These are phyloP conservation scores for Arctopsyche grandis DNA, from an alignment of 1,140 invertebrate species.

Conservation along the genomic window DNA sequence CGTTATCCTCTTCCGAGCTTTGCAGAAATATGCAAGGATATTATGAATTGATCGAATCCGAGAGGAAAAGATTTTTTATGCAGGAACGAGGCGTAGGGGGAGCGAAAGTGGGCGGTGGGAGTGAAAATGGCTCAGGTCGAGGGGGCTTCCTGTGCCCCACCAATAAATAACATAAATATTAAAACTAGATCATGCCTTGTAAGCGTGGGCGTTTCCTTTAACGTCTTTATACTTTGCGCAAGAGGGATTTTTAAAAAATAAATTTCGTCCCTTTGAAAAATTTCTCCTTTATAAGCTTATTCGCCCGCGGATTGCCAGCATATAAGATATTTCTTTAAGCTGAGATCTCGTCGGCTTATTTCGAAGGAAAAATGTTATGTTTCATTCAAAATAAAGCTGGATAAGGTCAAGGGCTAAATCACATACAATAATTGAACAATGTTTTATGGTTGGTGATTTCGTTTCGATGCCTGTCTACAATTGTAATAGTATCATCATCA, in stretches of 20 bases:
- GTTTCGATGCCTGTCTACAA: too few species aligned
- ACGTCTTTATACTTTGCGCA: conserved; percentile 5
- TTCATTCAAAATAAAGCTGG: too few species aligned
- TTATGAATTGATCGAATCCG: conserved; percentile 20
- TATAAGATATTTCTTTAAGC: background rate
- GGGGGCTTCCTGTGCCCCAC: background rate
- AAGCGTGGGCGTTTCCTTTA: conserved; percentile 28
- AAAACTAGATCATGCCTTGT: conserved; percentile 41
- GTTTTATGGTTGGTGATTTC: too few species aligned
- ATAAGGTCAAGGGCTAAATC: too few species aligned
- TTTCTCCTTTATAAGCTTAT: too few species aligned
- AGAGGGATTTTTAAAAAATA: background rate
- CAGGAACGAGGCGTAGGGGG: too few species aligned
- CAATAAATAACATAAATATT: conserved; percentile 47
- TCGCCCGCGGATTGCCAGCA: background rate
- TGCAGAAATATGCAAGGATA: conserved; percentile 27
- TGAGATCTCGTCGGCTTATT: background rate
- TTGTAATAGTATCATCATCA: too few species aligned
- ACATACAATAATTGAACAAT: too few species aligned
- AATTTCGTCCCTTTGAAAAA: background rate
- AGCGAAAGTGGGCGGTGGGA: too few species aligned
- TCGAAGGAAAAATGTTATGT: too few species aligned
- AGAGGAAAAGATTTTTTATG: background rate
- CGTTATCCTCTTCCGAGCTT: background rate
- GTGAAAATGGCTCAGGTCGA: background rate